A percentile compares a stretch with the other conserved stretches of the same genome.
These are phyloP conservation scores for Pelobates fuscus DNA, from an alignment of 2,113 vertebrate species.

Conservation along the genomic window DNA sequence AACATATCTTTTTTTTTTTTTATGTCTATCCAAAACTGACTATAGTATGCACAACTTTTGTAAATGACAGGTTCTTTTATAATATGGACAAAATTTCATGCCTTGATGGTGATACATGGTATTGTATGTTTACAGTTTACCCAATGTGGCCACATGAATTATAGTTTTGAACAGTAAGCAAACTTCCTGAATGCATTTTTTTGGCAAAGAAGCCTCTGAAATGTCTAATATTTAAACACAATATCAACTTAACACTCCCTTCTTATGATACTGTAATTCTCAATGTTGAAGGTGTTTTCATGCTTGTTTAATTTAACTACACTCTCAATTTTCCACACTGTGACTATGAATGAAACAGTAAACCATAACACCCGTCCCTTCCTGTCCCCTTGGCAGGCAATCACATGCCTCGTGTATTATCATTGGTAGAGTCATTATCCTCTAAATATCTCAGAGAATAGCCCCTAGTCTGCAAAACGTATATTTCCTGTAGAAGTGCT, in stretches of 20 bases:
- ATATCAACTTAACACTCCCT: background rate
- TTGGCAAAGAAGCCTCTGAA: background rate
- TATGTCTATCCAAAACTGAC: too few relatives aligned
- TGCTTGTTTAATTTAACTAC: slow-evolving; percentile 42
- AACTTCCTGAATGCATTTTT: background rate
- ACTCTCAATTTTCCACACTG: slow-evolving; percentile 42
- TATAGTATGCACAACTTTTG: too few relatives aligned
- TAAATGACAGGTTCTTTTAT: too few relatives aligned
- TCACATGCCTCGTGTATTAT: slow-evolving; percentile 24
- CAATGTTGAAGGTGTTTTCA: slow-evolving; percentile 33
- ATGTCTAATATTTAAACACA: slow-evolving; percentile 3
- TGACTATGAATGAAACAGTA: slow-evolving; percentile 35
- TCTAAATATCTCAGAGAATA: slow-evolving; percentile 25
- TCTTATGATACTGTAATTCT: background rate
- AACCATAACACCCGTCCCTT: slow-evolving; percentile 33
- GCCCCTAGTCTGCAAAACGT: slow-evolving; percentile 22
- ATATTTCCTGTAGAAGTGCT: slow-evolving; percentile 17
- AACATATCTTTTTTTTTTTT: too few relatives aligned
- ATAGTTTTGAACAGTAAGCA: background rate
- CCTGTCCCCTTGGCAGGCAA: slow-evolving; percentile 39
- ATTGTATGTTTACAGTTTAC: too few relatives aligned
- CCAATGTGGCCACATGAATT: too few relatives aligned
- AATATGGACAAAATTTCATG: too few relatives aligned
- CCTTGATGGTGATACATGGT: too few relatives aligned
- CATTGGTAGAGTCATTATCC: slow-evolving; percentile 16